A percentile compares a stretch with the other conserved stretches of the same genome.
Conservation (phyloP, 2,888 invertebrate genomes). For the Gymnocheta viridis region DNA sequence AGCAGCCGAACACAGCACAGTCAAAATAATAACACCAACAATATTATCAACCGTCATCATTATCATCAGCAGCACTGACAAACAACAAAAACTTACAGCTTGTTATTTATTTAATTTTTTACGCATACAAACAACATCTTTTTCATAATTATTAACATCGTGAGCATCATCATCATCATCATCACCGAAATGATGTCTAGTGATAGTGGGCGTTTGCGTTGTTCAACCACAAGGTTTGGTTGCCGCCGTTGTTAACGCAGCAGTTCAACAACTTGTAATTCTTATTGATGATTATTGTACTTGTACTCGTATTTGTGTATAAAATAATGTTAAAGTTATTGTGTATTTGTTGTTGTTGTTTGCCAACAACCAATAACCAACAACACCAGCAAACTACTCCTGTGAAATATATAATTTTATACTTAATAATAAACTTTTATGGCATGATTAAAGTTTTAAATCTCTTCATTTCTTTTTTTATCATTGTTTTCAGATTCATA, state of each 20-base stretch:
- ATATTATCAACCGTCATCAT: slow-evolving; percentile 35
- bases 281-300: slow-evolving; percentile 77
- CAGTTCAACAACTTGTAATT: slow-evolving; percentile 78
- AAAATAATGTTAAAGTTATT: slow-evolving; percentile 22
- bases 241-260: slow-evolving; percentile 71
- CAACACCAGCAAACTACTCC: slow-evolving; percentile 32
- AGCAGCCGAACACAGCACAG: slow-evolving; percentile 72
- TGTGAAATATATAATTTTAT: slow-evolving; percentile 37
- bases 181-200: slow-evolving; percentile 48
- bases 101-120: slow-evolving; percentile 23
- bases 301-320: slow-evolving; percentile 1
- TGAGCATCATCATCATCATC: not conserved
- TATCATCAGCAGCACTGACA: slow-evolving; percentile 29
- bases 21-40: slow-evolving; percentile 40
- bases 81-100: slow-evolving; percentile 18
- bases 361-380: slow-evolving; percentile 27
- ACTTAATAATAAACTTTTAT: slow-evolving; percentile 50
- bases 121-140: slow-evolving; percentile 15
- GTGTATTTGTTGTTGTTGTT: slow-evolving; percentile 12
- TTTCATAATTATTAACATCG: not conserved
- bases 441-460: slow-evolving; percentile 56
- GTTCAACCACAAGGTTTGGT: slow-evolving; percentile 66
- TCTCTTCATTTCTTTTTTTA: slow-evolving; percentile 6
- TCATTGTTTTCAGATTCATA: slow-evolving; percentile 21
- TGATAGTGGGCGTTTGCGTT: slow-evolving; percentile 66